phyloP scores from a whole-genome alignment of 2,797 vertebrate species.

The Liparis tanakae region DNA sequence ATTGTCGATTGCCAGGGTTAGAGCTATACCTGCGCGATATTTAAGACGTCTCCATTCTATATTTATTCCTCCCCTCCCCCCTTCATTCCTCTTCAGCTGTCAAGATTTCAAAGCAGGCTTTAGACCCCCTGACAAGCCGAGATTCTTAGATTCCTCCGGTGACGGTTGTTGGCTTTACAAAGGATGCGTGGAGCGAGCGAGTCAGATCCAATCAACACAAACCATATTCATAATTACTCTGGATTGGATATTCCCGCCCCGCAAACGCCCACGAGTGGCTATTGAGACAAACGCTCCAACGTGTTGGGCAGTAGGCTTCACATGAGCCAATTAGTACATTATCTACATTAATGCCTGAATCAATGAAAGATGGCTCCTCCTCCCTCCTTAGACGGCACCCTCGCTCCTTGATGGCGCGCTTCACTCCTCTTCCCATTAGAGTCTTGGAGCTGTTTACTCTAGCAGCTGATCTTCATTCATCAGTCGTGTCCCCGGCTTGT shows the following conservation, averaged over 20 bases:
- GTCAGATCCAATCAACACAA: conserved; percentile 16
- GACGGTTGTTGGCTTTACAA: conserved; percentile 13
- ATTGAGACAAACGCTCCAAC: conserved; percentile 57
- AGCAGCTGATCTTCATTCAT: conserved; percentile 29
- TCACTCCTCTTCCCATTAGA: conserved; percentile 48
- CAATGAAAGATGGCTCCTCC: conserved; percentile 62
- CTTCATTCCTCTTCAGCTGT: conserved; percentile 38
- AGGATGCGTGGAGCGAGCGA: conserved; percentile 6
- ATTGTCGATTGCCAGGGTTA: conserved; percentile 48
- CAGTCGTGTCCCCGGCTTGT: conserved; percentile 7
- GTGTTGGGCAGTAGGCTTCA: conserved; percentile 59
- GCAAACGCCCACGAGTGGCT: conserved; percentile 47
- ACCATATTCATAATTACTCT: conserved; percentile 33
- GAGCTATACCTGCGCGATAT: conserved; percentile 59
- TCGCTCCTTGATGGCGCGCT: conserved; percentile 35
- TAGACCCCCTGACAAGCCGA: conserved; percentile 27
- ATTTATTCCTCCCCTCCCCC: conserved; percentile 40
- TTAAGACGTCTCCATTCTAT: conserved; percentile 52
- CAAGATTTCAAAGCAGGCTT: conserved; percentile 44
- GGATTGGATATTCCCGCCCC: conserved; percentile 44
- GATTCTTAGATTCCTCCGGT: conserved; percentile 26
- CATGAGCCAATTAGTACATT: conserved; percentile 62
- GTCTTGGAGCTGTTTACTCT: conserved; percentile 33
- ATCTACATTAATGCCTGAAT: conserved; percentile 70
- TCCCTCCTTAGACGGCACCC: conserved; percentile 26